Evolutionary conservation across 2,113 vertebrate genomes (phyloP).

Genomic region (Laticauda laticaudata): DNA sequence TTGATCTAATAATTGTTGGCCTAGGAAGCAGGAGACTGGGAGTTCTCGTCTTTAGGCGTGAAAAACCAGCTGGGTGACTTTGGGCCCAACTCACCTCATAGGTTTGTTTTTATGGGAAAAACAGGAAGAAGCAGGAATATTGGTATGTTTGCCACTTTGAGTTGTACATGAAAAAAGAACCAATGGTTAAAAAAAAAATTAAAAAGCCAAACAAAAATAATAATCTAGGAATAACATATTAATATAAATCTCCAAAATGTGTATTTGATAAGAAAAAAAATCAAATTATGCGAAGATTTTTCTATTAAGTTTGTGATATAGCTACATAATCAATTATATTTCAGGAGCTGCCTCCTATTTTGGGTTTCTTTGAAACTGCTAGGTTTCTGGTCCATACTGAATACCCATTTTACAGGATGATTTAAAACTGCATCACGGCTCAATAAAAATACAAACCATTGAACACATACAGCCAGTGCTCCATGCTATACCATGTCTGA

Average conservation of each 20-base stretch:
- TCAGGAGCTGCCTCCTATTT: not conserved
- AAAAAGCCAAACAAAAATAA: not conserved
- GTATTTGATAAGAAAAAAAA: not conserved
- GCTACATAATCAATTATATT: not conserved
- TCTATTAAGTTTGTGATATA: not conserved
- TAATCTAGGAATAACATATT: not conserved
- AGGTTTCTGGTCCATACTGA: not conserved
- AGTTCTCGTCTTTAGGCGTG: too few relatives aligned
- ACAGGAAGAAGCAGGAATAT: not conserved
- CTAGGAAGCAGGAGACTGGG: too few relatives aligned
- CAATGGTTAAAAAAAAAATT: not conserved
- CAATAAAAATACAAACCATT: not conserved
- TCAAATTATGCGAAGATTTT: not conserved
- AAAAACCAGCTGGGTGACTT: not conserved
- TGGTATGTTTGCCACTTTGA: not conserved
- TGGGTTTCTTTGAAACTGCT: not conserved
- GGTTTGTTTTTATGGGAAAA: not conserved
- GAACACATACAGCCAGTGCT: not conserved
- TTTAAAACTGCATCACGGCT: not conserved
- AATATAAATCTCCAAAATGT: not conserved
- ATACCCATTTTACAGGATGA: not conserved
- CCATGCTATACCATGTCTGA: not conserved
- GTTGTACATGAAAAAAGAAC: not conserved
- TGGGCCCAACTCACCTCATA: not conserved
- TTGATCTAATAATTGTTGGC: too few relatives aligned